Base-by-base conservation (phyloP, 2,797 vertebrate genomes). In the Gymnopithys bicolor region DNA sequence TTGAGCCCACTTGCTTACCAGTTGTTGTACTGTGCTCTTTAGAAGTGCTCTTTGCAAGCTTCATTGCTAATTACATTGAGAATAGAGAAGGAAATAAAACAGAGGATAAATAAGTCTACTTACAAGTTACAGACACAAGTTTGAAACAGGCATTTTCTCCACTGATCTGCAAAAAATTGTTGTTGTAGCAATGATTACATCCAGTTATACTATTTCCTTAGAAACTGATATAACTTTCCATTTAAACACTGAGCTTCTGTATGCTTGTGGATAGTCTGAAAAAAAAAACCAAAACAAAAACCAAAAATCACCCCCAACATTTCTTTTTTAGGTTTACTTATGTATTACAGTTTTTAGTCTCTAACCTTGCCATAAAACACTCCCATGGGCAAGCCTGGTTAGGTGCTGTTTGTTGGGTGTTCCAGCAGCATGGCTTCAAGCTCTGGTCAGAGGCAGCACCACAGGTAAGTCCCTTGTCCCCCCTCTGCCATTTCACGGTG, bases 51-150 rank as follows among this genome's bases (percentile, higher is more conserved):
- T 93, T 93, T 89, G 82, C 62, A 77, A 92, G 51, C 13, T 79
- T 48, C 85, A 76, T 48, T 89, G 93, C 52, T 37, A 79, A 9
- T 33, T 64, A 33, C 41, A 82, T 4, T 41, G 75, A 87, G 32
- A 91, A 90, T 33, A 55, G 19, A 84, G 30, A 35, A 90, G 49
- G 46, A 90, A 96, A 95, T 89, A 92, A 95, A 96, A 63, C 45
- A 76, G 53, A 69, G 39, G 35, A 93, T 66, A 95, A 95, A 86
- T 46, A 88, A 93, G 18, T 80, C 95, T 74, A 30, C 83, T 88
- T 64, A 71, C 55, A 95, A 80, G 63, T 87, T 89, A 84, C 0
- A 93, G 82, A 46, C 71, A 77, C 24, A 77, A 89, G 66, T 79
- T 56, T 49, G 63, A 90, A 96, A 56, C 46, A 23, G 70, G 52